phyloP scores from a whole-genome alignment of 1,140 invertebrate species.

The Hetaerina americana region DNA sequence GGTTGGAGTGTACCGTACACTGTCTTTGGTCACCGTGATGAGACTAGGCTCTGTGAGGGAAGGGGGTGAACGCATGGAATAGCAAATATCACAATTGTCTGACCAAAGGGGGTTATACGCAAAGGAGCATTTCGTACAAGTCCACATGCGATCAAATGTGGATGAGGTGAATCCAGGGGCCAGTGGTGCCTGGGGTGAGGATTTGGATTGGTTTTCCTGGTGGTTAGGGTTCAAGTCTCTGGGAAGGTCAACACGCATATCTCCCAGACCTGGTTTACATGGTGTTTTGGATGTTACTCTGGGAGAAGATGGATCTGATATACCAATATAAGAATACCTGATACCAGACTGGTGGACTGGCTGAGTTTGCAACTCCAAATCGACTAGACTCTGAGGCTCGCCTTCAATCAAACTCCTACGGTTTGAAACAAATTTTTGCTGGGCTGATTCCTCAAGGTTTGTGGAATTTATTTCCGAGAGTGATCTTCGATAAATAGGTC shows the following conservation, averaged over 20 bases:
- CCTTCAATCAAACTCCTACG: slow-evolving; percentile 45
- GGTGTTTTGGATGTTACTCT: slow-evolving; percentile 15
- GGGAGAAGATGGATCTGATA: slow-evolving; percentile 35
- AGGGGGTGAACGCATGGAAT: slow-evolving; percentile 44
- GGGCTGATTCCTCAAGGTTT: slow-evolving; percentile 24
- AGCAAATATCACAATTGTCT: slow-evolving; percentile 65
- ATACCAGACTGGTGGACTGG: slow-evolving; percentile 16
- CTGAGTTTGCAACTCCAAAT: slow-evolving; percentile 20
- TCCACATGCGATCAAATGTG: slow-evolving; percentile 58
- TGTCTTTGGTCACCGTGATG: slow-evolving; percentile 51
- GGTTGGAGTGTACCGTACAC: slow-evolving; percentile 33
- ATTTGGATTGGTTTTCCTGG: neutral
- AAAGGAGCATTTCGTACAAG: slow-evolving; percentile 73
- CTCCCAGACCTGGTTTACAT: neutral
- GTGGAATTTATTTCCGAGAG: slow-evolving; percentile 33
- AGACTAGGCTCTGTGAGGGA: slow-evolving; percentile 50
- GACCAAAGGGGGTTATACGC: slow-evolving; percentile 72
- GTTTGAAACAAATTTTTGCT: slow-evolving; percentile 26
- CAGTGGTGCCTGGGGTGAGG: neutral
- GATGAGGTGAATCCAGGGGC: neutral
- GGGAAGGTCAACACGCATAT: neutral
- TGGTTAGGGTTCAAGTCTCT: neutral
- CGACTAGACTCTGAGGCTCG: slow-evolving; percentile 30
- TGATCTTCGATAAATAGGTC: slow-evolving; percentile 31
- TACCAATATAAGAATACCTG: slow-evolving; percentile 44